A percentile compares a stretch with the other conserved stretches of the same genome.
phyloP scores from a whole-genome alignment of 2,113 vertebrate species.

The Peromyscus polionotus region DNA sequence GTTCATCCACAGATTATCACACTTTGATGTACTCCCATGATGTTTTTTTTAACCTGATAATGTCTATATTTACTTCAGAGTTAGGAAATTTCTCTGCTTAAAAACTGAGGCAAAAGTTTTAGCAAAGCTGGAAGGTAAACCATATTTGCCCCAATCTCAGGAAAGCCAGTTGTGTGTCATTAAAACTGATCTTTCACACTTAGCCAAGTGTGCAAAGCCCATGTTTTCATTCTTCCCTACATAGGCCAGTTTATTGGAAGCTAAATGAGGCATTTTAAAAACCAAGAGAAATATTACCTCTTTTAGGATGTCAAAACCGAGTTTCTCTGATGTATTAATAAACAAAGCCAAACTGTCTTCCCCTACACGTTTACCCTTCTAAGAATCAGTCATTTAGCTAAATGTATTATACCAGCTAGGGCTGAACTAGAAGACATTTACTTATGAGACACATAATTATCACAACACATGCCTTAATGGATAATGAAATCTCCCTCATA shows the following conservation, averaged over 20 bases:
- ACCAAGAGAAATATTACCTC: not conserved
- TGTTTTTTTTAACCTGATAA: not conserved
- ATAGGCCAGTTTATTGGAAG: not conserved
- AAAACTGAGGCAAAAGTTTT: not conserved
- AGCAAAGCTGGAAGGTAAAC: not conserved
- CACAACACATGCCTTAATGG: conserved; percentile 10
- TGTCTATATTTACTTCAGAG: not conserved
- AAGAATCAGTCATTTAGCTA: not conserved
- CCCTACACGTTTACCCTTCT: not conserved
- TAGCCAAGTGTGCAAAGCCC: conserved; percentile 54
- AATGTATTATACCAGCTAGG: conserved; percentile 11
- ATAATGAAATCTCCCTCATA: conserved; percentile 42
- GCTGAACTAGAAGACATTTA: conserved; percentile 51
- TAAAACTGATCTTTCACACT: not conserved
- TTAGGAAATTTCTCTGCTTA: conserved; percentile 20
- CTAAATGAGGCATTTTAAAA: conserved; percentile 24
- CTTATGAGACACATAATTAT: conserved; percentile 29
- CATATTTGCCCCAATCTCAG: conserved; percentile 10
- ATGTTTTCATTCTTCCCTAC: conserved; percentile 47
- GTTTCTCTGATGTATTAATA: conserved; percentile 55
- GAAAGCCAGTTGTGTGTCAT: not conserved
- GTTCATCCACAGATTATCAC: not conserved
- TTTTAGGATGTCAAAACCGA: conserved; percentile 3
- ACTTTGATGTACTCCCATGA: not conserved
- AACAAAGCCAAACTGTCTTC: not conserved